phyloP scores from a whole-genome alignment of 53 echinoderm and acorn worm genomes.

The Holothuria scabra region DNA sequence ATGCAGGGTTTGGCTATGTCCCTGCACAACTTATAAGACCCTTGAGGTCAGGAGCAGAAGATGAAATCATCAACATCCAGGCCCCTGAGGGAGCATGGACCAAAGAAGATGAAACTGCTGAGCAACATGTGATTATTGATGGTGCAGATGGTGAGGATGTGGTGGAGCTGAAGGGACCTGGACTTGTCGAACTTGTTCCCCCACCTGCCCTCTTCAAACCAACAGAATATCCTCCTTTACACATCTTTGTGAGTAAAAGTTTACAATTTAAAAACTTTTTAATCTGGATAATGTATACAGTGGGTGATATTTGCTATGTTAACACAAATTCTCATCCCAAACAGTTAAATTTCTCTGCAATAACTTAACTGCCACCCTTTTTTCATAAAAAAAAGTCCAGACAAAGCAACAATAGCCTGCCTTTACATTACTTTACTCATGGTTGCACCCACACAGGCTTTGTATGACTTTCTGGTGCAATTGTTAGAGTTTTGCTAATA shows the following conservation, averaged over 20 bases:
- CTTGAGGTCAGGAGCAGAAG: slow-evolving; percentile 90
- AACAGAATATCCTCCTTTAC: slow-evolving; percentile 91
- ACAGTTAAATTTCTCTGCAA: too few relatives aligned
- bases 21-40: slow-evolving; percentile 83
- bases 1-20: slow-evolving; percentile 86
- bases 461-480: too few relatives aligned
- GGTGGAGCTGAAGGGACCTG: slow-evolving; percentile 45
- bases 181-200: slow-evolving; percentile 64
- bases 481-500: too few relatives aligned
- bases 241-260: slow-evolving; percentile 90
- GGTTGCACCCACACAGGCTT: too few relatives aligned
- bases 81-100: slow-evolving; percentile 88
- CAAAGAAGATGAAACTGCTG: slow-evolving; percentile 51
- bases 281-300: too few relatives aligned
- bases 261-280: too few relatives aligned
- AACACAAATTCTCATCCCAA: too few relatives aligned
- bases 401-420: too few relatives aligned
- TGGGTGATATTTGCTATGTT: too few relatives aligned
- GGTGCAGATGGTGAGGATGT: slow-evolving; percentile 35
- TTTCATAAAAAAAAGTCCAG: too few relatives aligned
- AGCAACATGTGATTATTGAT: slow-evolving; percentile 53
- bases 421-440: too few relatives aligned
- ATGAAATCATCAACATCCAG: slow-evolving; percentile 87
- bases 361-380: too few relatives aligned
- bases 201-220: slow-evolving; percentile 89